phyloP scores from a whole-genome alignment of 2,113 vertebrate genomes.

The Apaloderma vittatum region DNA sequence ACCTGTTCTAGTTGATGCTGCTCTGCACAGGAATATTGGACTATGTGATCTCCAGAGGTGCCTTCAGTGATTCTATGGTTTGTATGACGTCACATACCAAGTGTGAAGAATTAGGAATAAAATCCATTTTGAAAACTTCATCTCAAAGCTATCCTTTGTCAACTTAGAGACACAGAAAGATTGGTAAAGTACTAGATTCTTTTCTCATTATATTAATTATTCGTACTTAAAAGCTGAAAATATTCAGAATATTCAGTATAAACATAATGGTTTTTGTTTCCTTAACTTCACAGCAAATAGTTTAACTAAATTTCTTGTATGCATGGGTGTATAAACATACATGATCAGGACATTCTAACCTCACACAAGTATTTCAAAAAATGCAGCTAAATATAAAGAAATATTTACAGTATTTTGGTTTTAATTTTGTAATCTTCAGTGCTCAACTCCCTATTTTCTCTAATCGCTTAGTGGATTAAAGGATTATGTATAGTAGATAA shows the following conservation, averaged over 20 bases:
- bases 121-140: neutral
- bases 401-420: neutral
- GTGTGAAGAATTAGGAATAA: neutral
- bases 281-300: neutral
- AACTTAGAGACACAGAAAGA: neutral
- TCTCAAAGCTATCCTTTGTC: neutral
- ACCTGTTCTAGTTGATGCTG: neutral
- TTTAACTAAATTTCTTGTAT: neutral
- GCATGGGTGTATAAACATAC: neutral
- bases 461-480: neutral
- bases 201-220: neutral
- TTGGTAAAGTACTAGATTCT: neutral
- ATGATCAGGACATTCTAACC: neutral
- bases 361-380: neutral
- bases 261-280: neutral
- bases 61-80: neutral
- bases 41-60: neutral
- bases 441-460: slow-evolving; percentile 16
- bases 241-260: neutral
- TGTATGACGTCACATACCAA: neutral
- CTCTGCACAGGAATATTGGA: neutral
- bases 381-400: neutral
- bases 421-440: neutral
- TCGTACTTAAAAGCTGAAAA: neutral
- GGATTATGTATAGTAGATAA: slow-evolving; percentile 2